A percentile compares a stretch with the other conserved stretches of the same genome.
Conservation (phyloP, 2,888 invertebrate genomes). For the Agonopterix arenella region DNA sequence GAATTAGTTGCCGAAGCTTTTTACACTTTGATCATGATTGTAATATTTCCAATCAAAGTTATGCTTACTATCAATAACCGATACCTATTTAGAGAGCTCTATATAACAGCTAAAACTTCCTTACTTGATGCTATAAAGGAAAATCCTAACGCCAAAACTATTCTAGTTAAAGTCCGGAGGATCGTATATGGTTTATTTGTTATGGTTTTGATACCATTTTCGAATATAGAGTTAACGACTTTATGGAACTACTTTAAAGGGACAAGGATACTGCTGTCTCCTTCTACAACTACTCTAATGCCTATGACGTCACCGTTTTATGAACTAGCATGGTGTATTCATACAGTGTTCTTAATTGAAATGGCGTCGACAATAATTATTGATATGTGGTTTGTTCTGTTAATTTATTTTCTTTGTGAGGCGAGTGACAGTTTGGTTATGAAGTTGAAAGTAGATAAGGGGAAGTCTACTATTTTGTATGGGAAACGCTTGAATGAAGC, state of each 20-base stretch:
- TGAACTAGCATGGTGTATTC: constrained; percentile 42
- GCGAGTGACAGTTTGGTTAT: constrained; percentile 33
- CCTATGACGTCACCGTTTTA: constrained; percentile 47
- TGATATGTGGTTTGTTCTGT: constrained; percentile 49
- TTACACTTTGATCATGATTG: constrained; percentile 36
- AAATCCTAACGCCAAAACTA: constrained; percentile 18
- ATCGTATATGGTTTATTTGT: constrained; percentile 23
- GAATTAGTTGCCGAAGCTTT: constrained; percentile 37
- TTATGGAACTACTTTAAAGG: constrained; percentile 41
- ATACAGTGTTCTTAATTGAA: constrained; percentile 34
- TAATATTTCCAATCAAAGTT: constrained; percentile 30
- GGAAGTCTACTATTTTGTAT: constrained; percentile 24
- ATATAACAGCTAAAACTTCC: constrained; percentile 33
- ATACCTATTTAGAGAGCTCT: constrained; percentile 29
- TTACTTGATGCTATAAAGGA: constrained; percentile 27
- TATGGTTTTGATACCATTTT: constrained; percentile 26
- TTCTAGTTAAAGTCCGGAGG: constrained; percentile 20
- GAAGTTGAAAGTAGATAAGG: constrained; percentile 22
- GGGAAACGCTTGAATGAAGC: constrained; percentile 28
- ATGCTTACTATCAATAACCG: constrained; percentile 28
- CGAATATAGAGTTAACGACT: constrained; percentile 27
- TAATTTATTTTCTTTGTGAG: constrained; percentile 36
- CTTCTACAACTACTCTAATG: constrained; percentile 42
- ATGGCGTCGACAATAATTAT: constrained; percentile 29
- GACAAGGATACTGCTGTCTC: constrained; percentile 34